Base-by-base conservation (phyloP, 64 coral and sea anemone species). In the Exaiptasia diaphana region DNA sequence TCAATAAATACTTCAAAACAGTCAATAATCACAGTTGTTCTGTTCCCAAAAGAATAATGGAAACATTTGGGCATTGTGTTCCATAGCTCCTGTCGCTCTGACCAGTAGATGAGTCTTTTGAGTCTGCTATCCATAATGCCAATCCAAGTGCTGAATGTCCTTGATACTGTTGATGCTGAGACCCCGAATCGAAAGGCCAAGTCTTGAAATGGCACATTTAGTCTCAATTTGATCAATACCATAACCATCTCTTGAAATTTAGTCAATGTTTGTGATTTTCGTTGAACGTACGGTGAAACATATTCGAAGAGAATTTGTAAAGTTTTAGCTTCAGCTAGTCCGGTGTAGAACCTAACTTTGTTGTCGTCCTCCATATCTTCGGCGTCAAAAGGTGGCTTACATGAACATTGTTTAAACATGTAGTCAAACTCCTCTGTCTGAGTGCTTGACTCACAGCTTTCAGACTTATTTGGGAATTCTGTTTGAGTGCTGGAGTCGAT, bases 381-480 rank as follows among this genome's bases (percentile, higher is more conserved):
- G 22, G 45, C 18, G 69, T 82, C 31, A n/a, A 82, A 82, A 37
- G 35, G 79, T 17, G 42, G 24, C 42, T 82, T 56, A 12, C 44
- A 41, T 73, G 40, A n/a, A 44, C 3, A 38, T 33, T 21, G 37
- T 38, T 43, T 37, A 82, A 82, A 82, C 61, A 82, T 67, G 52
- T 68, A 82, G 69, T 82, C 79, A 50, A 82, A 69, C 79, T 70
- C 79, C 60, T 82, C 64, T 28, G 79, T 70, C 24, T 82, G 61
- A 26, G 79, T 82, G 32, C 60, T 70, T 68, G 42, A 41, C n/a
- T 69, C 45, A 33, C 41, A 68, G 45, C 50, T 57, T 67, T 38
- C 32, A 50, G 79, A 38, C 49, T 52, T n/a, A 40, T 71, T 71
- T 63, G 36, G 41, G 40, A 43, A 41, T 17, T 56, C 44, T 62